Percentiles rank a stretch among this genome's conserved stretches.
Conservation (phyloP, 2,113 vertebrate genomes). For the Heptranchias perlo region DNA sequence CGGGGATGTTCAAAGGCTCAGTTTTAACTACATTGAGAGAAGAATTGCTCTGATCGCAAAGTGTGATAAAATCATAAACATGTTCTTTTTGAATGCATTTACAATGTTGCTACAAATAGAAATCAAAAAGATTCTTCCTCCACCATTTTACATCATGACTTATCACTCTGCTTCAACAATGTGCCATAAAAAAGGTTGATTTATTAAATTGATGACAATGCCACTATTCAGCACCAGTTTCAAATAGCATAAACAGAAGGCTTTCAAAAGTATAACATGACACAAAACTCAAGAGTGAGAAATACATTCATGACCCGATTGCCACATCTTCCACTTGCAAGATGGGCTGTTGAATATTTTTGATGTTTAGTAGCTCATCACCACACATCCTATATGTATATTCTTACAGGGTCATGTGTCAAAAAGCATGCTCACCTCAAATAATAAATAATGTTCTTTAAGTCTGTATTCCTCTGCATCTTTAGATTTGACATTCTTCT, state of each 20-base stretch:
- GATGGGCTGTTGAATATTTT: too few relatives aligned
- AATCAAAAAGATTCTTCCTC: neutral
- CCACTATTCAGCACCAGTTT: neutral
- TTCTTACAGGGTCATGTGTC: neutral
- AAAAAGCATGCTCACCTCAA: slow-evolving; percentile 69
- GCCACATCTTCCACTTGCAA: neutral
- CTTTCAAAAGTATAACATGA: neutral
- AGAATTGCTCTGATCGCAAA: neutral
- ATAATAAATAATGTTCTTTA: slow-evolving; percentile 95
- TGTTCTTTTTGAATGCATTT: neutral
- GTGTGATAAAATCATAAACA: neutral
- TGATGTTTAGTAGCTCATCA: neutral
- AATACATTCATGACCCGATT: neutral
- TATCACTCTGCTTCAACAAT: neutral
- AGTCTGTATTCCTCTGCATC: slow-evolving; percentile 86
- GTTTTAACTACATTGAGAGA: neutral
- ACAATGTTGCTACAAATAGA: neutral
- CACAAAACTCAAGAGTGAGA: neutral
- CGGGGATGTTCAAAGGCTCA: neutral
- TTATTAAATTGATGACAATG: neutral
- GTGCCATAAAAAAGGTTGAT: too few relatives aligned
- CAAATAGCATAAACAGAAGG: neutral
- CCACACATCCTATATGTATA: neutral
- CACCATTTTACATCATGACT: neutral
- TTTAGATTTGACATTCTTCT: slow-evolving; percentile 78